Base-by-base conservation (phyloP, 2,797 vertebrate genomes). In the Pitangus sulphuratus region DNA sequence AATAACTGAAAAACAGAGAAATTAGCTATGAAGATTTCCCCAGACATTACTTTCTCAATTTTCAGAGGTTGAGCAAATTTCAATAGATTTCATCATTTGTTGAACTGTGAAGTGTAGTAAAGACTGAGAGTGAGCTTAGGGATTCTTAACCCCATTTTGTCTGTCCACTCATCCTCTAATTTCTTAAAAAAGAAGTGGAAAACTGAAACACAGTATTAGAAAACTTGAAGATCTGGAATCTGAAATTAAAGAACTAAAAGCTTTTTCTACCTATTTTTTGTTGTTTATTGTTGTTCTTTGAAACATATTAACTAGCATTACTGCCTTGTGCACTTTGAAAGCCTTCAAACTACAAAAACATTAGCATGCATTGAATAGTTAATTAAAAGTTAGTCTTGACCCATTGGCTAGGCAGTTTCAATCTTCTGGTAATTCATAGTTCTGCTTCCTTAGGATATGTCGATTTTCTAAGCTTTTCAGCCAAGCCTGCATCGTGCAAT, bases 241-340 rank as follows among this genome's bases (percentile, higher is more conserved):
- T 53, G 4, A 58, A 72, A 69, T 51, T 35, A 28, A 65, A 84
- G 20, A 79, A 28, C 11, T 57, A 53, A 75, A 68, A 81, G 2
- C 4, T 5, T 15, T 62, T 69, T 70, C 48, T 1, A 1, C 7
- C 18, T 6, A 8, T 5, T 7, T 28, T 54, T 37, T 3, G 15
- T 85, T 68, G 9, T 4, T 68, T 50, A 8, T 16, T 44, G 13
- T 17, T 45, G 3, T 65, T 64, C 9, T 87, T 72, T 70, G 47
- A 47, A 72, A 71, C 35, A 35, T 40, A 33, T 25, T 42, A 69
- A n/a, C 54, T 50, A 44, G 22, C 7, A 8, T 8, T 79, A 30
- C 16, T 89, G 19, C 12, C 35, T 84, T 3, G 0, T 54, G 25
- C 7, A 2, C 8, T 62, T 80, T 31, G 28, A 87, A 82, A 82